Percentiles rank a stretch among this genome's conserved stretches.
Conservation (phyloP, 2,888 invertebrate species). For the Biston stratarius region DNA sequence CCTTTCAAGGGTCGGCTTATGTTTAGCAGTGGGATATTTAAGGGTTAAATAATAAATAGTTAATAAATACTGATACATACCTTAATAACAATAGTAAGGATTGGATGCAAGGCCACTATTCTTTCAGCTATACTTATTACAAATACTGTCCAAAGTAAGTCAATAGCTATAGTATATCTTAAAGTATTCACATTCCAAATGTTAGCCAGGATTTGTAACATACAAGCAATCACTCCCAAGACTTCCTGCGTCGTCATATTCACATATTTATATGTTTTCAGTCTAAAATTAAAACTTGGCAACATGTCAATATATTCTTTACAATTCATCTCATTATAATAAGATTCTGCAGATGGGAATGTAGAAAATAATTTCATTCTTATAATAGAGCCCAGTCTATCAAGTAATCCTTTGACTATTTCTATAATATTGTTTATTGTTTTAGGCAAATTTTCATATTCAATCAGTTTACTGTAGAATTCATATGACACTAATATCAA, state of each 20-base stretch:
- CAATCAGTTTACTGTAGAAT: constrained; percentile 64
- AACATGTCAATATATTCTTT: constrained; percentile 56
- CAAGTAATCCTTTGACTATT: constrained; percentile 65
- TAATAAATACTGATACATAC: constrained; percentile 55
- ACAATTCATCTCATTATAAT: constrained; percentile 64
- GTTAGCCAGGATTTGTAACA: constrained; percentile 76
- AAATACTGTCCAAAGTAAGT: constrained; percentile 75
- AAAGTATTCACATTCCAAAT: constrained; percentile 71
- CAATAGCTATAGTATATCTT: constrained; percentile 70
- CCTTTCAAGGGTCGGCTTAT: no score
- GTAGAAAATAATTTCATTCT: constrained; percentile 75
- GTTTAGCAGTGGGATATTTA: no score
- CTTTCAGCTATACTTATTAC: constrained; percentile 63
- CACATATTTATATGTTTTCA: constrained; percentile 57
- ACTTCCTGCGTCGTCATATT: constrained; percentile 69
- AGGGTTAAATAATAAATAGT: background rate
- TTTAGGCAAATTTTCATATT: constrained; percentile 68
- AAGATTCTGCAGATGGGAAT: constrained; percentile 75
- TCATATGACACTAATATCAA: constrained; percentile 69
- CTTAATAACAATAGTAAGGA: constrained; percentile 69
- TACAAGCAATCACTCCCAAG: constrained; percentile 72
- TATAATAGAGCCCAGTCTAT: constrained; percentile 71
- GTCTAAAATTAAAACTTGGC: constrained; percentile 61
- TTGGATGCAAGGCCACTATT: constrained; percentile 57
- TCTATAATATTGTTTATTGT: constrained; percentile 69